Percentiles rank a stretch among this genome's conserved stretches.
Conservation (phyloP, 2,888 invertebrate species). For the Drosophila setosimentum region DNA sequence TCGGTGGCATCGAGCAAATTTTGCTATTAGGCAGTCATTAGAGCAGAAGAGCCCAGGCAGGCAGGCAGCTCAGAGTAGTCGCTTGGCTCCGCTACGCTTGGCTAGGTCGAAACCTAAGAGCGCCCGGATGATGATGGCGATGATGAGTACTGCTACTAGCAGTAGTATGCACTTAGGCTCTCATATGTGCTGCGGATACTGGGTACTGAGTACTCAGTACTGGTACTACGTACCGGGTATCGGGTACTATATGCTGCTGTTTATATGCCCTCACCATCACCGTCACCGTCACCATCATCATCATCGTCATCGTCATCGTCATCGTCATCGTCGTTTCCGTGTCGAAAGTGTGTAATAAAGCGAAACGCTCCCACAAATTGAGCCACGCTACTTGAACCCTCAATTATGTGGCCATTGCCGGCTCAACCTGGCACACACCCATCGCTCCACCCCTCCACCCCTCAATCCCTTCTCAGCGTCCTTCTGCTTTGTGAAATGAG, state of each 20-base stretch:
- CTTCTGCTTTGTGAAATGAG: conserved; percentile 68
- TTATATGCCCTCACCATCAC: conserved; percentile 7
- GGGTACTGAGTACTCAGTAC: conserved; percentile 4
- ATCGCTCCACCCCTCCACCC: neutral
- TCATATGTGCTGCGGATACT: conserved; percentile 17
- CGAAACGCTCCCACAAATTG: conserved; percentile 79
- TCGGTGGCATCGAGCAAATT: conserved; percentile 61
- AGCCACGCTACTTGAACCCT: conserved; percentile 80
- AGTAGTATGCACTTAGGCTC: conserved; percentile 36
- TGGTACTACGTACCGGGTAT: conserved; percentile 20
- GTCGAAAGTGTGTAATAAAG: conserved; percentile 81
- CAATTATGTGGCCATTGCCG: conserved; percentile 80
- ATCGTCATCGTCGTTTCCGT: conserved; percentile 53
- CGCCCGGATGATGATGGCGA: conserved; percentile 20
- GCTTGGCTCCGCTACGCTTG: conserved; percentile 47
- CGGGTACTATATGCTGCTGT: conserved; percentile 20
- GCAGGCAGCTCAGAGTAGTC: conserved; percentile 21
- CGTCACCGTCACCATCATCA: conserved; percentile 14
- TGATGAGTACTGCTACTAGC: conserved; percentile 31
- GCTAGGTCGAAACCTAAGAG: conserved; percentile 58
- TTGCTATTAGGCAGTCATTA: conserved; percentile 80
- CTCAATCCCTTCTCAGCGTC: conserved; percentile 16
- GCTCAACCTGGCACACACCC: conserved; percentile 15
- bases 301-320: conserved; percentile 11
- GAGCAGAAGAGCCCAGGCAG: conserved; percentile 66